Conservation (phyloP, 2,113 vertebrate genomes). For the Saccopteryx bilineata region DNA sequence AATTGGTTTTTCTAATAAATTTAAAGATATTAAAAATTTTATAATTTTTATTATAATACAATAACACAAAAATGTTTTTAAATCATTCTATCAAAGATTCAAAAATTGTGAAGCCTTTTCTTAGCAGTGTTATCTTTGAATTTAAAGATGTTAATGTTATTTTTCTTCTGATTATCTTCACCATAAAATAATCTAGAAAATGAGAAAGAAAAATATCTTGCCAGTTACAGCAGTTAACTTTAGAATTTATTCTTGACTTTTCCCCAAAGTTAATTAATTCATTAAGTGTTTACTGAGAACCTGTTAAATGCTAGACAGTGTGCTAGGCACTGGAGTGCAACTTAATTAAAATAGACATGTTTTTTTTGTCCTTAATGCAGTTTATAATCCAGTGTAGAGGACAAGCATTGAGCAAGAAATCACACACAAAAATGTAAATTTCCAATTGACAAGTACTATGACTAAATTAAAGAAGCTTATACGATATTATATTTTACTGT, state of each 20-base stretch:
- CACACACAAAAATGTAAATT: neutral
- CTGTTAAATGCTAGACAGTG: neutral
- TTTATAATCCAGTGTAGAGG: neutral
- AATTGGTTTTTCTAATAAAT: constrained; percentile 5
- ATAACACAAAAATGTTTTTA: neutral
- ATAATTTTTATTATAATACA: neutral
- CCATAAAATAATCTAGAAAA: constrained; percentile 27
- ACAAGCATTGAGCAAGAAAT: neutral
- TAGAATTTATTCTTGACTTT: constrained; percentile 25
- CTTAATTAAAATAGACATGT: neutral
- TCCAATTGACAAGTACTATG: neutral
- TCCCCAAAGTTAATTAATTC: constrained; percentile 10
- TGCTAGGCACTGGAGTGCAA: neutral
- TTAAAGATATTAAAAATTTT: constrained; percentile 33
- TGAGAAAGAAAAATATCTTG: neutral
- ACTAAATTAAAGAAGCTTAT: neutral
- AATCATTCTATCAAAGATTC: constrained; percentile 18
- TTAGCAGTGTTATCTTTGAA: neutral
- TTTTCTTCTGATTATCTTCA: constrained; percentile 10
- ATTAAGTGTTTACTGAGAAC: neutral
- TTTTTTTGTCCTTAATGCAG: neutral
- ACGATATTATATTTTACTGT: neutral
- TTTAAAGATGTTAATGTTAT: constrained; percentile 10
- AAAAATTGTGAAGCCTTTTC: neutral
- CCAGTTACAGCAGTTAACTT: neutral